Conservation (phyloP, 2,797 vertebrate species). For the Podarcis lilfordi region DNA sequence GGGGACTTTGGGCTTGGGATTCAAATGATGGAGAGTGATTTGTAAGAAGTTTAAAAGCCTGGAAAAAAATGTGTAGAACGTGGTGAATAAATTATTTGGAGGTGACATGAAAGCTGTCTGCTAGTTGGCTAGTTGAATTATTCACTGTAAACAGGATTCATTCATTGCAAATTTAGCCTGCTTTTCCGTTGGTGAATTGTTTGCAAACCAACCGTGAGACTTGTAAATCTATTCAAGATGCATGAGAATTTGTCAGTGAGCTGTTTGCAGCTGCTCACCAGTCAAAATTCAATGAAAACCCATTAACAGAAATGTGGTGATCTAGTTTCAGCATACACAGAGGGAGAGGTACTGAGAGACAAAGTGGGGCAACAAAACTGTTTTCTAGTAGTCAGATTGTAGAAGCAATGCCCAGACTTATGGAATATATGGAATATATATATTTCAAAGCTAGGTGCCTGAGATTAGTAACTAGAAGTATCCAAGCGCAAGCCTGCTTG, state of each 20-base stretch:
- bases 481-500: not conserved
- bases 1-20: not conserved
- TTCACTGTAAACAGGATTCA: conserved; percentile 58
- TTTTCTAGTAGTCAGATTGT: not conserved
- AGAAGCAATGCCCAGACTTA: not conserved
- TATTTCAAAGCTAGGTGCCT: not conserved
- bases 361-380: not conserved
- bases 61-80: not conserved
- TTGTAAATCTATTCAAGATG: conserved; percentile 35
- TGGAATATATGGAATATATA: too few relatives aligned
- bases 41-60: not conserved
- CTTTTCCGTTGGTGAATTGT: conserved; percentile 47
- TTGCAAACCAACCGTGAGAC: conserved; percentile 53
- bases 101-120: conserved; percentile 22
- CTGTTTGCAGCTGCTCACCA: conserved; percentile 59
- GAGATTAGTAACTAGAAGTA: not conserved
- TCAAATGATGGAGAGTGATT: not conserved
- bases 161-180: conserved; percentile 49
- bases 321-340: not conserved
- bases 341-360: not conserved
- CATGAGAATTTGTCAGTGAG: conserved; percentile 20
- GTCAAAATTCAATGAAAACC: conserved; percentile 43
- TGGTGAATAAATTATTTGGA: not conserved
- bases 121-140: conserved; percentile 22
- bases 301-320: not conserved